phyloP scores from a whole-genome alignment of 2,888 invertebrate species.

The Agriopis aurantiaria region DNA sequence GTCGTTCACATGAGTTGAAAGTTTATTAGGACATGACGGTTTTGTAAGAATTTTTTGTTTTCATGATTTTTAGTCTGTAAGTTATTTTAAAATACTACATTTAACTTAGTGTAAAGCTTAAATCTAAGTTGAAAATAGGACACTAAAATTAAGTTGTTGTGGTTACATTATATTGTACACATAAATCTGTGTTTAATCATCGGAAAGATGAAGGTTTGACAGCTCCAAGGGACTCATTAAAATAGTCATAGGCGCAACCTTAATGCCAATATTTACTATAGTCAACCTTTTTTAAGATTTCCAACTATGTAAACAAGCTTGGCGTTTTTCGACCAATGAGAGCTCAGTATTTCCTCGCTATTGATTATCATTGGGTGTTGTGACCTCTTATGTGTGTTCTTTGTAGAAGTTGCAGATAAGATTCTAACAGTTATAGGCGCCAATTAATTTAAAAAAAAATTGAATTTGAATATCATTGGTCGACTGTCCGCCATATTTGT shows the following conservation, averaged over 20 bases:
- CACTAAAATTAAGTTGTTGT: not conserved
- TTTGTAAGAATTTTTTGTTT: constrained; percentile 1
- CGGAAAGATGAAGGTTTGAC: not conserved
- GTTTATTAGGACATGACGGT: constrained; percentile 19
- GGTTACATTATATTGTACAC: constrained; percentile 2
- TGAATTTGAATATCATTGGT: too few species aligned
- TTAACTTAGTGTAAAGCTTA: constrained; percentile 16
- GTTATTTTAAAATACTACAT: not conserved
- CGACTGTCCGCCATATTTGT: too few species aligned
- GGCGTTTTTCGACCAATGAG: too few species aligned
- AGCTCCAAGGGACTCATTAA: not conserved
- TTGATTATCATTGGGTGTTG: too few species aligned
- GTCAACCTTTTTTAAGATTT: too few species aligned
- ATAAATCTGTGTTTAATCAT: not conserved
- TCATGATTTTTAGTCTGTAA: constrained; percentile 3
- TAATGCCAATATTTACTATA: too few species aligned
- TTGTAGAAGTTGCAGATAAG: too few species aligned
- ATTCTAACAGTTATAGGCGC: too few species aligned
- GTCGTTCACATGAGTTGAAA: constrained; percentile 3
- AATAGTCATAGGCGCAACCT: too few species aligned
- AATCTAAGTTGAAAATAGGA: constrained; percentile 10
- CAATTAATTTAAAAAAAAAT: too few species aligned
- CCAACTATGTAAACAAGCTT: not conserved
- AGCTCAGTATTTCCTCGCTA: too few species aligned
- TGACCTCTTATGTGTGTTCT: too few species aligned